A percentile compares a stretch with the other conserved stretches of the same genome.
phyloP scores from a whole-genome alignment of 2,797 vertebrate genomes.

The Phalanger gymnotis region DNA sequence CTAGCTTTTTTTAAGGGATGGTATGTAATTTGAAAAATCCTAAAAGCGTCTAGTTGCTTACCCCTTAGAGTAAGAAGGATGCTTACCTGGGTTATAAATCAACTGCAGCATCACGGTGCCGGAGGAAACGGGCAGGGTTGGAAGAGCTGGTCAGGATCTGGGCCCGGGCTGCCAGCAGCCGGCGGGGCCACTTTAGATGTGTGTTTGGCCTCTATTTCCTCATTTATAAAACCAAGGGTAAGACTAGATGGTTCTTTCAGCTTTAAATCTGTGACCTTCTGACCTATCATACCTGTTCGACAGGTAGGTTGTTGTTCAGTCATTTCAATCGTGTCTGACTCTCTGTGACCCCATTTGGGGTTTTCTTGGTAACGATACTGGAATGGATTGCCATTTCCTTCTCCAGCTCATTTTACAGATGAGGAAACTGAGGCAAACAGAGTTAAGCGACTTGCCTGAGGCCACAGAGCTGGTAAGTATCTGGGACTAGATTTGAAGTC shows the following conservation, averaged over 20 bases:
- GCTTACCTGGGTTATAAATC: neutral
- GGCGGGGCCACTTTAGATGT: neutral
- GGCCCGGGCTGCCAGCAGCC: neutral
- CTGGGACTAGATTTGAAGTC: neutral
- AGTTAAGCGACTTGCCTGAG: neutral
- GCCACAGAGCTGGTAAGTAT: neutral
- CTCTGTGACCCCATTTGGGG: neutral
- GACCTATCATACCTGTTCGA: neutral
- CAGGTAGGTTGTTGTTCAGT: neutral
- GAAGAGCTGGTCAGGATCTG: neutral
- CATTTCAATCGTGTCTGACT: neutral
- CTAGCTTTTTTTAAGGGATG: conserved; percentile 26
- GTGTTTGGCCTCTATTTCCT: conserved; percentile 11
- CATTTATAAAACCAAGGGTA: neutral
- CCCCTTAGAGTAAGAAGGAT: neutral
- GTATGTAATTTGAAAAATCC: conserved; percentile 61
- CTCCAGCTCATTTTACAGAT: neutral
- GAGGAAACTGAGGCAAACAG: neutral
- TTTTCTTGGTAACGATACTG: neutral
- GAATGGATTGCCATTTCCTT: neutral
- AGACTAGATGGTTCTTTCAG: neutral
- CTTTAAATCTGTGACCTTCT: neutral
- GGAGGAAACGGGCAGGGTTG: neutral
- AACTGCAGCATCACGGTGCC: neutral
- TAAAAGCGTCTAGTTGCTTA: conserved; percentile 27